Evolutionary conservation across 1,140 invertebrate genomes (phyloP), one percentile per base, ranked within the genome.

Genomic region (Lysiphlebus fabarum): DNA sequence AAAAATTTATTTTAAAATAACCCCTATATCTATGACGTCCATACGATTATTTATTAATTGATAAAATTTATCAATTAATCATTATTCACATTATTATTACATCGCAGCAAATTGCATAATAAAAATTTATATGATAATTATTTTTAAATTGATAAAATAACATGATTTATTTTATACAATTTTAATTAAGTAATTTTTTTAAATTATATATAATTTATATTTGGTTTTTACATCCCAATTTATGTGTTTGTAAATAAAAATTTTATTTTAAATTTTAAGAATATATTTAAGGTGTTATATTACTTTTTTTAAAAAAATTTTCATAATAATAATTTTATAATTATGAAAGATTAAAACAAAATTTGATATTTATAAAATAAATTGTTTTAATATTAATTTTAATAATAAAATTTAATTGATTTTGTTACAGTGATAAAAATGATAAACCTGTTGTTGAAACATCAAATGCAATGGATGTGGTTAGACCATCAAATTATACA

Each of bases 401-500:
- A 2, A 34, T 8, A 12, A 11, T 26, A 2, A 26, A 26, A 26
- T 26, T 26, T 26, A 26, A 2, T 55, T 45, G 60, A 67, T 73
- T 72, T 70, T 65, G 37, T 56, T 59, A 8, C 63, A 49, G 59
- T 37, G 43, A 37, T 40, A 14, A 33, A 56, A 45, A 58, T 58
- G 45, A 1, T 42, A 36, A 11, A 6, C 6, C 44, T 7, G 17
- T 55, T 12, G 59, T 51, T 11, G 62, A 55, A 42, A 58, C 55
- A 43, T 61, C 67, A 7, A 73, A 70, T 54, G 74, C 71, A 38
- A 60, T 79, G 71, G 79, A 80, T 60, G 57, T 78, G 61, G 65
- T 70, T 7, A 80, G 75, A 69, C 61, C 74, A 64, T 64, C 73
- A 43, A 73, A 73, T n/a, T 74, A 80, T 41, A 81, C 81, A 6